Conservation (phyloP, 2,797 vertebrate genomes). For the Sebastes itinus region DNA sequence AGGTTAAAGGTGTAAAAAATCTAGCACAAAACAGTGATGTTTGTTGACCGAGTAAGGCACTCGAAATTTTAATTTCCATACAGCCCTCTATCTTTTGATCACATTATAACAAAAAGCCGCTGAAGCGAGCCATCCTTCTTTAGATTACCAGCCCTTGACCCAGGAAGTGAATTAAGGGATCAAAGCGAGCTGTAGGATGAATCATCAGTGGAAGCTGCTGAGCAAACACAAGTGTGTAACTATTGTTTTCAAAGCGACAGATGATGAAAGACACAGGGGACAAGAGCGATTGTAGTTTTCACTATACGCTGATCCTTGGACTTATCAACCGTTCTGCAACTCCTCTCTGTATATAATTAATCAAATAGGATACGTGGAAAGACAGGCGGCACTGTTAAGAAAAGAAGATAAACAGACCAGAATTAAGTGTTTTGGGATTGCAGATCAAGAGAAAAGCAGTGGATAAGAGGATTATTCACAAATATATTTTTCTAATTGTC, state of each 20-base stretch:
- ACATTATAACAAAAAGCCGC: slow-evolving; percentile 15
- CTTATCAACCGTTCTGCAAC: background rate
- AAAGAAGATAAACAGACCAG: slow-evolving; percentile 3
- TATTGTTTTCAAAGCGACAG: slow-evolving; percentile 14
- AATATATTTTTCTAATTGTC: slow-evolving; percentile 10
- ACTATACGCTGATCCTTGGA: background rate
- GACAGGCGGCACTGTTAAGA: background rate
- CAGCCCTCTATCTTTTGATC: slow-evolving; percentile 45
- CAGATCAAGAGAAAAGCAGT: slow-evolving; percentile 16
- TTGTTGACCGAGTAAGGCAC: slow-evolving; percentile 15
- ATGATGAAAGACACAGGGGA: slow-evolving; percentile 46
- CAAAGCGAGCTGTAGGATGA: slow-evolving; percentile 37
- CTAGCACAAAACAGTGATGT: slow-evolving; percentile 22
- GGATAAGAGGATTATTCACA: slow-evolving; percentile 25
- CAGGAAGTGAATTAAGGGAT: slow-evolving; percentile 52
- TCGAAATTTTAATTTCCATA: slow-evolving; percentile 28
- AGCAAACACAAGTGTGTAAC: slow-evolving; percentile 13
- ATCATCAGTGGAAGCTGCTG: slow-evolving; percentile 14
- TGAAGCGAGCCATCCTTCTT: slow-evolving; percentile 24
- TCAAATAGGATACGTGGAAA: background rate
- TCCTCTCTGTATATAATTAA: slow-evolving; percentile 1
- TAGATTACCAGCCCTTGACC: slow-evolving; percentile 42
- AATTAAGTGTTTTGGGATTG: slow-evolving; percentile 7
- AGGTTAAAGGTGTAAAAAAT: slow-evolving; percentile 32
- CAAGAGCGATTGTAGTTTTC: slow-evolving; percentile 7